Evolutionary conservation across 2,797 vertebrate species (phyloP), one percentile per base, ranked within the genome.

Genomic region (Salarias fasciatus): DNA sequence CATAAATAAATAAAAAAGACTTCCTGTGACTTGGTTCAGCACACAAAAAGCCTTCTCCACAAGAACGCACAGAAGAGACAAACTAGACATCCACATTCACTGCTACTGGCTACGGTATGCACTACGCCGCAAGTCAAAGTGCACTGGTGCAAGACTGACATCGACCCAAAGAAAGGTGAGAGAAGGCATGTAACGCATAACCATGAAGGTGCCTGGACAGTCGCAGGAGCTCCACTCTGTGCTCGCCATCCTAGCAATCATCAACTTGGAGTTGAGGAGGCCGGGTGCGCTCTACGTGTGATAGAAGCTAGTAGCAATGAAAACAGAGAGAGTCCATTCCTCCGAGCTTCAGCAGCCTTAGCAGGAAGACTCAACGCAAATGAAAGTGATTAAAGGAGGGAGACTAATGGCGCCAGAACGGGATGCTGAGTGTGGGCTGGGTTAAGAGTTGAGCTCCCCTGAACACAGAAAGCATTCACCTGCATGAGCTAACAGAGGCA

Each of bases 211-310:
- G 91, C 84, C 63, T 89, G 41, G 75, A 84, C 87, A 73, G 70
- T 81, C 41, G 66, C 84, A 86, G 88, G 90, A 93, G 92, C 91
- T 92, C 89, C 81, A 91, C 91, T 92, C 90, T 91, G 85, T 72
- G 75, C 49, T 63, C 69, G 62, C 75, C 68, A 76, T 60, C 72
- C 74, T 49, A 77, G 63, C 65, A 73, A 70, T 73, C 69, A 45
- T 72, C 66, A 83, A 63, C 69, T 49, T 69, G 31, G 53, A 66
- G 77, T 79, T 82, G 63, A 74, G 15, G 33, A 49, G 51, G 46
- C 51, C 69, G 29, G 54, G 14, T 69, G 45, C 75, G 31, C 38
- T 49, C 59, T 71, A 65, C 50, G 9, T 74, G 41, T 64, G 49
- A n/a, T 36, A 43, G 54, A 77, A 46, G 52, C 45, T 58, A 28